Percentiles rank a stretch among this genome's conserved stretches.
These are phyloP conservation scores for Lynx canadensis DNA, from an alignment of 2,113 vertebrate genomes.

Conservation along the genomic window DNA sequence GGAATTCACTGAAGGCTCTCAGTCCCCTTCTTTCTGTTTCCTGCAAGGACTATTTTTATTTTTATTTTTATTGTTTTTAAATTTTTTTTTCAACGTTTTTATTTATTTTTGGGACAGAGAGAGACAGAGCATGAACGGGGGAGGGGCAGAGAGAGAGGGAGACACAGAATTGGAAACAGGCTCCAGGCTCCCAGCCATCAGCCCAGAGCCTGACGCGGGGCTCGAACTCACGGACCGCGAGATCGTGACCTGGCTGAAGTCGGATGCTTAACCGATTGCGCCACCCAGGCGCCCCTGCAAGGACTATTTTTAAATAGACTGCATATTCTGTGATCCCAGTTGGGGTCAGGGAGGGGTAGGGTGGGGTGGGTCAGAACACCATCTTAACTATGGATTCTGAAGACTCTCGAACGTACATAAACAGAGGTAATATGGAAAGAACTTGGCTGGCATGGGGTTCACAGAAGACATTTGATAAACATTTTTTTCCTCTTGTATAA, in stretches of 20 bases:
- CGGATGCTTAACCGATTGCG: too few relatives aligned
- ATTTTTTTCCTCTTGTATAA: background rate
- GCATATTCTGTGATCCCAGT: background rate
- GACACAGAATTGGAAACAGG: too few relatives aligned
- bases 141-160: too few relatives aligned
- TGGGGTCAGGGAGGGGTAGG: background rate
- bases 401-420: slow-evolving; percentile 9
- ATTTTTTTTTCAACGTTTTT: too few relatives aligned
- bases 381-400: background rate
- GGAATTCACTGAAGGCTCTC: background rate
- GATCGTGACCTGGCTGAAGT: too few relatives aligned
- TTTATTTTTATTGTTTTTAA: too few relatives aligned
- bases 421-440: background rate
- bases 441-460: background rate
- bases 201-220: too few relatives aligned
- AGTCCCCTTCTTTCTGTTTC: background rate
- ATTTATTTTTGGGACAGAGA: too few relatives aligned
- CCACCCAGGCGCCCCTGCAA: background rate
- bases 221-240: too few relatives aligned
- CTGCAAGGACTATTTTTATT: background rate
- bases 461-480: background rate
- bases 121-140: too few relatives aligned
- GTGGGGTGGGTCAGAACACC: background rate
- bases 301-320: background rate
- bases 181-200: too few relatives aligned